A percentile compares a stretch with the other conserved stretches of the same genome.
Evolutionary conservation across 2,797 vertebrate species (phyloP).

Genomic region (Sardinella longiceps): DNA sequence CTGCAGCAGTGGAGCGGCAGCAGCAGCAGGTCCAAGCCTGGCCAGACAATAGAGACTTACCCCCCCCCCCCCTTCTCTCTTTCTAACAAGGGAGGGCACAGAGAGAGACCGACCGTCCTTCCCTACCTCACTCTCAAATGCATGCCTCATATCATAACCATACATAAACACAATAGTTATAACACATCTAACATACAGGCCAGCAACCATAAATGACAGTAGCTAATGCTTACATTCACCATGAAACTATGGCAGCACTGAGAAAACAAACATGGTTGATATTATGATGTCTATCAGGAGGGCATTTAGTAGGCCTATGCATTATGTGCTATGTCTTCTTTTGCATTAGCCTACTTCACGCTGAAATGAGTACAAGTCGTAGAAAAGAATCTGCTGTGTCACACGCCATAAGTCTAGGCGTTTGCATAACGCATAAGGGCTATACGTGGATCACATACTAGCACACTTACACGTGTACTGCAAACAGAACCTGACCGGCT

Average conservation of each 20-base stretch:
- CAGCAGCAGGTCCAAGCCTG: too few relatives aligned
- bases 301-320: too few relatives aligned
- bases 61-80: too few relatives aligned
- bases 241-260: not conserved
- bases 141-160: not conserved
- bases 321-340: too few relatives aligned
- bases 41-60: too few relatives aligned
- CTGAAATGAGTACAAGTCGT: not conserved
- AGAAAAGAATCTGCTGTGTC: not conserved
- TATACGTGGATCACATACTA: not conserved
- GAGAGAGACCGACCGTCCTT: too few relatives aligned
- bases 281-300: too few relatives aligned
- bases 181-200: not conserved
- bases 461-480: not conserved
- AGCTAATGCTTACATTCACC: not conserved
- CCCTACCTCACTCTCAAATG: not conserved
- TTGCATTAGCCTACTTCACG: too few relatives aligned
- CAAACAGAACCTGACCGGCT: constrained; percentile 29
- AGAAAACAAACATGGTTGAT: not conserved
- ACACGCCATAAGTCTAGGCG: not conserved
- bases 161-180: not conserved
- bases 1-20: too few relatives aligned
- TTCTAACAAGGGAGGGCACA: too few relatives aligned
- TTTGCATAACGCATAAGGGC: not conserved
- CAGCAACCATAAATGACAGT: not conserved